These are phyloP conservation scores for Limanda limanda DNA, from an alignment of 2,113 vertebrate species.

Conservation along the genomic window DNA sequence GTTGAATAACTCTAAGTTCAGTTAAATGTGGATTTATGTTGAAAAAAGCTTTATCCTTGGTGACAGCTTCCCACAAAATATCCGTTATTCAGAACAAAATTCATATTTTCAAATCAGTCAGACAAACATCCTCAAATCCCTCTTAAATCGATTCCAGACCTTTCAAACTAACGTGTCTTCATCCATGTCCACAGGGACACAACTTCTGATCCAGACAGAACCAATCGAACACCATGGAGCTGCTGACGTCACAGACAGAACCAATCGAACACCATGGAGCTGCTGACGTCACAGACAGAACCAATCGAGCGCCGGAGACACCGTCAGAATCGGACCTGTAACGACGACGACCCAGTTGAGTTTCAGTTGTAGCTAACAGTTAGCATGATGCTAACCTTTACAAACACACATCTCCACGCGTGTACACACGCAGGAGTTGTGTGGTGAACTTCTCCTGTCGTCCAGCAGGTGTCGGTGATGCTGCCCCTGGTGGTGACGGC, in stretches of 20 bases:
- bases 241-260: too few species aligned
- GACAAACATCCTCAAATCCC: too few species aligned
- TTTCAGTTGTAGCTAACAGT: background rate
- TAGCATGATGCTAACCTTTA: background rate
- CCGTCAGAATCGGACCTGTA: background rate
- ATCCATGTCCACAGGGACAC: too few species aligned
- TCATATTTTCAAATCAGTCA: too few species aligned
- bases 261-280: background rate
- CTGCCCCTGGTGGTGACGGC: constrained; percentile 85
- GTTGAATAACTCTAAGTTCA: too few species aligned
- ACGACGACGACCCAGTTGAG: background rate
- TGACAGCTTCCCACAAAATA: too few species aligned
- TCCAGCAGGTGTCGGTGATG: constrained; percentile 25
- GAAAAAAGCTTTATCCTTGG: too few species aligned
- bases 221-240: background rate
- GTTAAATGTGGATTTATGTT: too few species aligned
- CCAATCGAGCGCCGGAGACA: background rate
- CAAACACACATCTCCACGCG: background rate
- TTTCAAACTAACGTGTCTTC: too few species aligned
- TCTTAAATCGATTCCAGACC: too few species aligned
- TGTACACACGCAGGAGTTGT: background rate
- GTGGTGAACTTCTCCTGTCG: background rate
- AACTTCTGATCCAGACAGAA: too few species aligned
- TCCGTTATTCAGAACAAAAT: too few species aligned
- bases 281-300: background rate